Base-by-base conservation (phyloP, 2,888 invertebrate species). In the Pomacea canaliculata region DNA sequence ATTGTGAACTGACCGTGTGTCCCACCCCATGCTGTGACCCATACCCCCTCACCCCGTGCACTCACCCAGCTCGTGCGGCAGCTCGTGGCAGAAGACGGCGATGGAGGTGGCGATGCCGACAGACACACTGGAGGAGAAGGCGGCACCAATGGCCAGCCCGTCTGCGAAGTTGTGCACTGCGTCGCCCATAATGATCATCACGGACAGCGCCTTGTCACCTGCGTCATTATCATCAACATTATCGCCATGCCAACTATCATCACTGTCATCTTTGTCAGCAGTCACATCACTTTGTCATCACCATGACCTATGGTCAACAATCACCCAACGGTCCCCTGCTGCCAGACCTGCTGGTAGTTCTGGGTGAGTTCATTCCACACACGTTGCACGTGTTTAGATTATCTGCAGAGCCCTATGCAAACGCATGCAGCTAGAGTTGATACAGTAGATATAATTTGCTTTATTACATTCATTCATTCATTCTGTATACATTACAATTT, bases 131-230 rank as follows among this genome's bases (percentile, higher is more conserved):
- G 83, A 81, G 12, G 89, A 86, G 80, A 91, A 92, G 1, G 91
- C 89, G 3, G 91, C 91, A 0, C 91, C 91, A 16, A 92, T 88
- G 0, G 91, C 92, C 46, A 92, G 79, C 16, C 92, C 92, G 82
- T 92, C 92, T 1, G 91, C 91, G 80, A 92, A 89, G 81, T 92
- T 92, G 82, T 92, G 92, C 16, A 92, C 81, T 1, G 89, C 89
- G 81, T 92, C 92, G 7, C 92, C 92, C 18, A 92, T 69, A 0
- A 91, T 85, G 23, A 92, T 88, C 84, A 92, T 90, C 7, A 86
- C 63, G 12, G 83, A 83, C 18, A 88, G 72, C 1, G 85, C 75
- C 48, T 81, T 73, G 70, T 83, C 67, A 19, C 81, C 84, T 84
- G 81, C 13, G 80, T 12, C 23, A 12, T 10, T 19, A 63, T 12